phyloP scores from a whole-genome alignment of 23 tunicate genomes.

The Ciona savignyi region DNA sequence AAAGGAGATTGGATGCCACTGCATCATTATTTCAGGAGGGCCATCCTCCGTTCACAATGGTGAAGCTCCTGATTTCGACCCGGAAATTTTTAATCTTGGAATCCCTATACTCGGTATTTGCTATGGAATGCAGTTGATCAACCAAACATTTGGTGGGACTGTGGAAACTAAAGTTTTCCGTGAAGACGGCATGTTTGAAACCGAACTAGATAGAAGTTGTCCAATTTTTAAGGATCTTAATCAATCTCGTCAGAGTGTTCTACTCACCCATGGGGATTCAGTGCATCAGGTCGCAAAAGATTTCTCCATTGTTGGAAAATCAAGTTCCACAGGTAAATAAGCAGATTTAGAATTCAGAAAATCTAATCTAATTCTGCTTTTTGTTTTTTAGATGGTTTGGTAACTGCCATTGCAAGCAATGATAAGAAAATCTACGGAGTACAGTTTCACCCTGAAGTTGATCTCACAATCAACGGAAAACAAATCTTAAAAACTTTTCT shows the following conservation, averaged over 20 bases:
- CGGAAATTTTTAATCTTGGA: conserved; percentile 62
- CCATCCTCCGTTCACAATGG: conserved; percentile 77
- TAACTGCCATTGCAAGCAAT: conserved; percentile 78
- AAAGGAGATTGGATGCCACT: conserved; percentile 38
- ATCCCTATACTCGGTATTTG: conserved; percentile 93
- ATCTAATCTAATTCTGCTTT: no score
- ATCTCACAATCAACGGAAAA: conserved; percentile 76
- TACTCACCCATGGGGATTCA: conserved; percentile 95
- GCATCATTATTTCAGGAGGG: conserved; percentile 83
- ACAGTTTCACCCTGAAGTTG: conserved; percentile 99
- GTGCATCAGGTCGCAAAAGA: conserved; percentile 56
- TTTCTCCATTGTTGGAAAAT: conserved; percentile 60
- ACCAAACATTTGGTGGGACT: conserved; percentile 82
- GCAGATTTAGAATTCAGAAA: neutral
- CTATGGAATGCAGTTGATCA: conserved; percentile 93
- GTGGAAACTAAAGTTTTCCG: conserved; percentile 54
- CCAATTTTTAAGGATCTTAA: conserved; percentile 49
- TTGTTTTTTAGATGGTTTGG: conserved; percentile 30
- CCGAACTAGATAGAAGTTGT: conserved; percentile 43
- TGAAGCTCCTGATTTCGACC: conserved; percentile 51
- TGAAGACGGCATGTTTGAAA: conserved; percentile 84
- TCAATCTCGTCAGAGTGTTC: conserved; percentile 48
- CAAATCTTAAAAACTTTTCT: conserved; percentile 87
- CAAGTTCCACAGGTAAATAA: conserved; percentile 11
- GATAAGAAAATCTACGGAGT: conserved; percentile 65